Evolutionary conservation across 2,888 invertebrate species (phyloP).

Genomic region (Hirtodrosophila duncani): DNA sequence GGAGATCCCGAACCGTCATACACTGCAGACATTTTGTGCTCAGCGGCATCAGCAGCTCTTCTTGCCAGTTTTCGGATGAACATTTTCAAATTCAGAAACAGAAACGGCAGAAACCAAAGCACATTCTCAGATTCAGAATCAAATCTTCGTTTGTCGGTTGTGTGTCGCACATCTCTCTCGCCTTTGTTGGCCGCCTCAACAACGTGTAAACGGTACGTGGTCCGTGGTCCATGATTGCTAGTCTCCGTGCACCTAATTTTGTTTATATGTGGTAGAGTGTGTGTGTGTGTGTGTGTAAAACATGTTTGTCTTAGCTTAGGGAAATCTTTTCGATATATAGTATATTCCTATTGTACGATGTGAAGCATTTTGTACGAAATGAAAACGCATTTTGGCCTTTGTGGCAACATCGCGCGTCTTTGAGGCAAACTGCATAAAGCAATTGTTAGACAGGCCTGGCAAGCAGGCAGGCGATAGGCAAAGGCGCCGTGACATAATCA

Average conservation of each 20-base stretch:
- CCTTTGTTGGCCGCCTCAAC: constrained; percentile 10
- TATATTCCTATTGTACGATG: constrained; percentile 26
- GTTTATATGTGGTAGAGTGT: constrained; percentile 48
- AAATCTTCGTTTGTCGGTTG: constrained; percentile 78
- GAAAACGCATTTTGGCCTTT: constrained; percentile 28
- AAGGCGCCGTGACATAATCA: constrained; percentile 65
- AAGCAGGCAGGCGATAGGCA: no score
- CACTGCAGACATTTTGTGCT: constrained; percentile 28
- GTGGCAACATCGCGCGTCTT: constrained; percentile 7
- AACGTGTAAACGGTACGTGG: constrained; percentile 25
- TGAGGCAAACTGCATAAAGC: constrained; percentile 5
- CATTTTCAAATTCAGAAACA: constrained; percentile 50
- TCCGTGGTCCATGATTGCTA: constrained; percentile 14
- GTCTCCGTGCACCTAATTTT: constrained; percentile 52
- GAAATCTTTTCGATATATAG: no score
- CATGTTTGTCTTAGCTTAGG: constrained; percentile 21
- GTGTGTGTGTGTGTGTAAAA: constrained; percentile 35
- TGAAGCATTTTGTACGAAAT: constrained; percentile 15
- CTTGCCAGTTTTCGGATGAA: constrained; percentile 27
- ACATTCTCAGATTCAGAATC: constrained; percentile 76
- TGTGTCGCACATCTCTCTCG: constrained; percentile 69
- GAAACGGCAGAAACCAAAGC: no score
- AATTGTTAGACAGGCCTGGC: constrained; percentile 36
- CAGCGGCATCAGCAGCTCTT: constrained; percentile 24
- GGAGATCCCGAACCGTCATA: no score